phyloP scores from a whole-genome alignment of 92 coral and sea anemone species.

The Epizoanthus stellaris region DNA sequence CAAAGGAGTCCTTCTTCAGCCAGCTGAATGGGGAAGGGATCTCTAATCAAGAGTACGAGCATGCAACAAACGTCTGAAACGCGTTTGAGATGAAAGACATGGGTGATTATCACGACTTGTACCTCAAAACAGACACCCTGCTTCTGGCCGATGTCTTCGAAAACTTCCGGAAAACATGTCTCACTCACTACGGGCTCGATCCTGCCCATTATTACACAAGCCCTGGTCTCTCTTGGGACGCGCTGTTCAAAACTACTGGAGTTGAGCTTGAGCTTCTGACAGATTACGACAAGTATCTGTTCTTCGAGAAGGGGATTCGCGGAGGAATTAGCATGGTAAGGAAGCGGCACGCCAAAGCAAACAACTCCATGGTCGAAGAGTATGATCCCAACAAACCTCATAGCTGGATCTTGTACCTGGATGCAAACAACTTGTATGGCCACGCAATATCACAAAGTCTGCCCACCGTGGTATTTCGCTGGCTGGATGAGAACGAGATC shows the following conservation, averaged over 20 bases:
- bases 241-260: neutral
- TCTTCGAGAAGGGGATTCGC: slow-evolving; percentile 4
- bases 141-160: neutral
- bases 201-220: too few species aligned
- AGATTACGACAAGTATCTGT: neutral
- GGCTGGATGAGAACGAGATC: slow-evolving; percentile 5
- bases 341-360: neutral
- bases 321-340: slow-evolving; percentile 1
- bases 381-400: neutral
- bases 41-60: neutral
- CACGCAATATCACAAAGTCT: neutral
- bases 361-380: slow-evolving; percentile 17
- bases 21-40: neutral
- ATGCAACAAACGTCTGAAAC: neutral
- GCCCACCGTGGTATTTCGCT: neutral
- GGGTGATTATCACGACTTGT: neutral
- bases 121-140: neutral
- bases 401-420: neutral
- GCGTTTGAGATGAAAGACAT: neutral
- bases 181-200: too few species aligned
- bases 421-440: slow-evolving; percentile 3
- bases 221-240: too few species aligned
- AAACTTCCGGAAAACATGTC: neutral
- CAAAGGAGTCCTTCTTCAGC: neutral
- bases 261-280: neutral